Evolutionary conservation across 92 coral and sea anemone species (phyloP).

Genomic region (Epizoanthus fatuus): DNA sequence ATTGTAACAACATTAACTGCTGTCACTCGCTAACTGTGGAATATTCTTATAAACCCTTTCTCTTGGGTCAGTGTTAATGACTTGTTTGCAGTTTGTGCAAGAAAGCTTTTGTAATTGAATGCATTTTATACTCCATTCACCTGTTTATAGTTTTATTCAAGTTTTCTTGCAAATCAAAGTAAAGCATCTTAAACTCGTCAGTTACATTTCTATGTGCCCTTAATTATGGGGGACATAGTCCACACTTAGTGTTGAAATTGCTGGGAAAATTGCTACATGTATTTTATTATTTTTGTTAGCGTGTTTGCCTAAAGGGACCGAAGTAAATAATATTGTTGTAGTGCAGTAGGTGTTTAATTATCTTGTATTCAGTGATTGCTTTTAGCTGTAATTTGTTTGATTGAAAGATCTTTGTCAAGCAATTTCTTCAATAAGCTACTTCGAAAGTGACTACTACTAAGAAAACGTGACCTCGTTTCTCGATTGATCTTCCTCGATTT

Average conservation of each 20-base stretch:
- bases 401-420: no score
- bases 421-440: no score
- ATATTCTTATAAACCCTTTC: neutral
- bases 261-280: no score
- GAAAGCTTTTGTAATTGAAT: slow-evolving; percentile 17
- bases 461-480: no score
- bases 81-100: neutral
- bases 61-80: neutral
- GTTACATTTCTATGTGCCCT: no score
- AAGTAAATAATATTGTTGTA: neutral
- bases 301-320: neutral
- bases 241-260: no score
- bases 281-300: neutral
- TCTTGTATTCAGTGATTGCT: neutral
- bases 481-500: no score
- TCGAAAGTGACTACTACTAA: no score
- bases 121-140: neutral
- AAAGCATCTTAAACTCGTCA: neutral
- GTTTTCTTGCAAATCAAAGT: neutral
- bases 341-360: neutral
- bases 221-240: no score
- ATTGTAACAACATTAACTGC: no score
- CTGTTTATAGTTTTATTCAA: slow-evolving; percentile 6
- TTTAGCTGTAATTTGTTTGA: neutral
- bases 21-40: neutral